Conservation (phyloP, 2,888 invertebrate genomes). For the Acronicta alni region DNA sequence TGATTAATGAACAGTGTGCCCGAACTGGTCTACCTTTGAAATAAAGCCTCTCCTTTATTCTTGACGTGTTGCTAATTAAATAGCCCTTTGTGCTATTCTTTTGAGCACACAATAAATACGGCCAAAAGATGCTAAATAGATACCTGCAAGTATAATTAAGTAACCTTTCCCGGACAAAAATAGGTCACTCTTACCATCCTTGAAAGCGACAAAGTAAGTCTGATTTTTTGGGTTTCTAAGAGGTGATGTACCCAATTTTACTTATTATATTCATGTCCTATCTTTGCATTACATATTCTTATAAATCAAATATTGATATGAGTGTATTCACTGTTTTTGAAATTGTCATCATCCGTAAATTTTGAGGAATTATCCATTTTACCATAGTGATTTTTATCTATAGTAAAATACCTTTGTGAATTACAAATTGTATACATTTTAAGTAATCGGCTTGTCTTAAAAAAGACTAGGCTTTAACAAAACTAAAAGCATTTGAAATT, state of each 20-base stretch:
- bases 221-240: slow-evolving; percentile 17
- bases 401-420: background rate
- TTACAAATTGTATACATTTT: background rate
- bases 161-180: slow-evolving; percentile 20
- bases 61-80: slow-evolving; percentile 54
- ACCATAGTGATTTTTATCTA: no score
- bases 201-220: slow-evolving; percentile 13
- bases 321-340: no score
- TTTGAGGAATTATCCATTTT: no score
- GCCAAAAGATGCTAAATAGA: slow-evolving; percentile 28
- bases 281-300: background rate
- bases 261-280: no score
- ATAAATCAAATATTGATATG: no score
- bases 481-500: slow-evolving; percentile 20
- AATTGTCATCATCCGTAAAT: no score
- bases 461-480: background rate
- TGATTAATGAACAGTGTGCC: slow-evolving; percentile 30
- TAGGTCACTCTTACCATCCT: slow-evolving; percentile 1
- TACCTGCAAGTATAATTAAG: slow-evolving; percentile 44
- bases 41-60: slow-evolving; percentile 53
- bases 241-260: background rate
- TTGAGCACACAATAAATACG: slow-evolving; percentile 9
- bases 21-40: slow-evolving; percentile 21
- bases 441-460: background rate
- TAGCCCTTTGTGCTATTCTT: slow-evolving; percentile 39